phyloP scores from a whole-genome alignment of 2,797 vertebrate genomes.

The Pogonophryne albipinna region DNA sequence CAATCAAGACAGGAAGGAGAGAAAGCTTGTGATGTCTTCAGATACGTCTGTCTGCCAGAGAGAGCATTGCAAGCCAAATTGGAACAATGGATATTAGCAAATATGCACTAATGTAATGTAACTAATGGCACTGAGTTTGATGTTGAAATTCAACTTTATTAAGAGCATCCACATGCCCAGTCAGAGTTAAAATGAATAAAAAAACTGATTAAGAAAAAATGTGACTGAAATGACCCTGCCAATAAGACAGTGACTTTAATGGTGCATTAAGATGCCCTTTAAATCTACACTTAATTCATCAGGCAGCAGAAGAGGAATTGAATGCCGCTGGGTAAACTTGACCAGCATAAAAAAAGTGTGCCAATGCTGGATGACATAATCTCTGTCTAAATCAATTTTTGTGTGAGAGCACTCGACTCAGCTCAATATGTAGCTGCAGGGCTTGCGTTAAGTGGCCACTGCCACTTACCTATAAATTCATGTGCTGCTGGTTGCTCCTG shows the following conservation, averaged over 20 bases:
- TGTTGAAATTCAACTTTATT: neutral
- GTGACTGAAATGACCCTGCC: neutral
- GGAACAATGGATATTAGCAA: constrained; percentile 33
- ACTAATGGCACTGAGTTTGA: neutral
- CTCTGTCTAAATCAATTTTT: constrained; percentile 81
- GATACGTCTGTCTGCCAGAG: constrained; percentile 24
- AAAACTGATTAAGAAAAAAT: neutral
- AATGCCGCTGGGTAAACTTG: constrained; percentile 60
- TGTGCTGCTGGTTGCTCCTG: constrained; percentile 61
- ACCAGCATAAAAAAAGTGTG: constrained; percentile 55
- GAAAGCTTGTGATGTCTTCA: constrained; percentile 35
- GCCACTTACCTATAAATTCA: constrained; percentile 80
- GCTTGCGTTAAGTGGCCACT: constrained; percentile 78
- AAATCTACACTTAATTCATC: constrained; percentile 34
- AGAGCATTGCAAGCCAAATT: neutral
- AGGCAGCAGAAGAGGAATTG: constrained; percentile 32
- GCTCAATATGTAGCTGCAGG: constrained; percentile 81
- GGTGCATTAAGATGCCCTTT: constrained; percentile 27
- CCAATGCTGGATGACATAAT: constrained; percentile 75
- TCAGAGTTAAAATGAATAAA: neutral
- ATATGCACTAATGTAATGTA: constrained; percentile 7
- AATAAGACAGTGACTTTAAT: constrained; percentile 3
- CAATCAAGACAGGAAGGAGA: constrained; percentile 67
- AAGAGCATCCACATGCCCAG: neutral
- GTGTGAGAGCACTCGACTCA: constrained; percentile 76